Evolutionary conservation across 2,113 vertebrate species (phyloP).

Genomic region (Xiphophorus maculatus): DNA sequence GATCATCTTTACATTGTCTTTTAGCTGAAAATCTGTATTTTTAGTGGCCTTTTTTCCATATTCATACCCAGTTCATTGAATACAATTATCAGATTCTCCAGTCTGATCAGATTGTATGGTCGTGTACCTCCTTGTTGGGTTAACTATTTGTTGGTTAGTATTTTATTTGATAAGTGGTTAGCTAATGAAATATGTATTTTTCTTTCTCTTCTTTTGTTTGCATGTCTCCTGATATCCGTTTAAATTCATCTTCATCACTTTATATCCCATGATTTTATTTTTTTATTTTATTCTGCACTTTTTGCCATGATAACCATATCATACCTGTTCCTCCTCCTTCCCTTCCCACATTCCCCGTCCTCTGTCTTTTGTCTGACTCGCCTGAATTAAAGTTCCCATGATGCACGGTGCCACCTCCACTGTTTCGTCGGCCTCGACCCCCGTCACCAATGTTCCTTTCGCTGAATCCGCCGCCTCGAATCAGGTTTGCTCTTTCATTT

Average conservation of each 20-base stretch:
- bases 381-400: conserved; percentile 97
- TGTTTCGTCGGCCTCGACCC: conserved; percentile 96
- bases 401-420: conserved; percentile 98
- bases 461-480: conserved; percentile 93
- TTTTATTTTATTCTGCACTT: conserved; percentile 79
- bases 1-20: background rate
- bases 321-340: conserved; percentile 85
- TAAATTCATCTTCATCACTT: conserved; percentile 87
- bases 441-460: conserved; percentile 96
- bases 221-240: conserved; percentile 78
- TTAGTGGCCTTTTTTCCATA: conserved; percentile 64
- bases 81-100: conserved; percentile 76
- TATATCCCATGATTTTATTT: conserved; percentile 87
- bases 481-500: conserved; percentile 97
- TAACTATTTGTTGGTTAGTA: conserved; percentile 46
- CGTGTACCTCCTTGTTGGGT: conserved; percentile 81
- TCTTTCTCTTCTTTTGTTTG: conserved; percentile 77
- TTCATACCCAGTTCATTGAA: conserved; percentile 67
- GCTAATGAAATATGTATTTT: conserved; percentile 53
- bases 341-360: conserved; percentile 84
- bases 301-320: conserved; percentile 90
- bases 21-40: background rate
- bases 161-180: conserved; percentile 57
- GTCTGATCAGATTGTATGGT: conserved; percentile 85
- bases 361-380: conserved; percentile 88